A percentile compares a stretch with the other conserved stretches of the same genome.
These are phyloP conservation scores for Hermaeophaga mercurialis DNA, from an alignment of 2,888 invertebrate species.

Conservation along the genomic window DNA sequence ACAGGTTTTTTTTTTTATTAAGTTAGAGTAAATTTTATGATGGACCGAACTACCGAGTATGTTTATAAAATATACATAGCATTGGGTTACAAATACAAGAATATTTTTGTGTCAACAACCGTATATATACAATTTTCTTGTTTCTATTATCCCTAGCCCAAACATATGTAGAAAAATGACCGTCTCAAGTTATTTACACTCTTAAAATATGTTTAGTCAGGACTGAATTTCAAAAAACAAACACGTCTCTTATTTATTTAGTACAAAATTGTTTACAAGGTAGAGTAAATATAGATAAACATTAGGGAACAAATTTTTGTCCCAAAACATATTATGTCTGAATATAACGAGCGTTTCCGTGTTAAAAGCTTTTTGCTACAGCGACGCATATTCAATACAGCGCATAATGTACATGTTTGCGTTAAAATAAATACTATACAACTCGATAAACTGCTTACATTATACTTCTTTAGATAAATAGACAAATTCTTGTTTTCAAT, in stretches of 20 bases:
- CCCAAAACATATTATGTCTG: too few relatives aligned
- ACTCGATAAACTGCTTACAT: too few relatives aligned
- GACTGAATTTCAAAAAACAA: slow-evolving; percentile 6
- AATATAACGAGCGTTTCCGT: too few relatives aligned
- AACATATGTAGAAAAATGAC: slow-evolving; percentile 8
- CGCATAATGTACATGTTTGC: too few relatives aligned
- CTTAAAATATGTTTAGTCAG: slow-evolving; percentile 24
- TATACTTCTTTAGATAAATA: too few relatives aligned
- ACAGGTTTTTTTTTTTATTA: neutral
- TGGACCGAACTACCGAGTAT: neutral
- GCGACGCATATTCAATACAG: too few relatives aligned
- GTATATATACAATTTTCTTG: neutral
- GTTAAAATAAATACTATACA: too few relatives aligned
- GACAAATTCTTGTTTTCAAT: too few relatives aligned
- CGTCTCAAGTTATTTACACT: slow-evolving; percentile 19
- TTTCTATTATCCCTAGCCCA: neutral
- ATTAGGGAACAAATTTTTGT: too few relatives aligned
- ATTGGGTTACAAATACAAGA: neutral
- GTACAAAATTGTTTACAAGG: slow-evolving; percentile 5
- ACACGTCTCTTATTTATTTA: slow-evolving; percentile 11
- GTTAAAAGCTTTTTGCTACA: too few relatives aligned
- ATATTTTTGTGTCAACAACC: neutral
- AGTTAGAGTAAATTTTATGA: neutral
- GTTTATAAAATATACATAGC: neutral
- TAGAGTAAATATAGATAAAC: slow-evolving; percentile 15